Base-by-base conservation (phyloP, 2,113 vertebrate genomes). In the Platycercus adscitus region DNA sequence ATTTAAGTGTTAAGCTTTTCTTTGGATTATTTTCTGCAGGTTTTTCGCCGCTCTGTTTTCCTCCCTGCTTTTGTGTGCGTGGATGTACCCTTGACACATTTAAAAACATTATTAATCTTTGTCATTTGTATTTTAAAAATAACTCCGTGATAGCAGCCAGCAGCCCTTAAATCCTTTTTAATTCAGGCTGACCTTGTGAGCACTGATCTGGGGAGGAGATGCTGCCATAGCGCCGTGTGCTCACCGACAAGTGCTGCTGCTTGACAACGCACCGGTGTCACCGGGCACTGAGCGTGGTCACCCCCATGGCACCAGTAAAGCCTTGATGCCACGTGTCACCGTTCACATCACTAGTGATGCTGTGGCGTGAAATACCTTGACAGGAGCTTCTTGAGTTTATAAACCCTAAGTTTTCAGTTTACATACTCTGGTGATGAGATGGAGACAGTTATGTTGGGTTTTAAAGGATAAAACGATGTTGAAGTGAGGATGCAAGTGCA, bases 91-190 rank as follows among this genome's bases (percentile, higher is more conserved):
- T 29, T 80, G 88, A 90, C 88, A 75, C 80, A 24, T 91, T 95
- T 91, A 53, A 95, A 97, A 96, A 86, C 75, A 43, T 77, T 65
- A 86, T 97, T 96, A 84, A 88, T 97, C 94, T 94, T 77, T 92
- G 86, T 89, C 70, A 26, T 80, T 89, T 81, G 65, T 64, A n/a
- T 71, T 68, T 95, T 81, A 95, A 95, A 92, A 95, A 93, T 81
- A 94, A 86, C 93, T 33, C 7, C 0, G 70, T 43, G 63, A 63
- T 86, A 86, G 87, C 96, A 96, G 81, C 95, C 56, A 69, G 37
- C 46, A 55, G 52, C 12, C 70, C 52, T 76, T 68, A 95, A 93
- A 91, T 86, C 94, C 41, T 35, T 49, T 85, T 68, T 81, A 61
- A 63, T 91, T 83, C 73, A 44, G 53, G 58, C 37, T 2, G 60